Conservation (phyloP, 2,113 vertebrate species). For the Chloroceryle aenea region DNA sequence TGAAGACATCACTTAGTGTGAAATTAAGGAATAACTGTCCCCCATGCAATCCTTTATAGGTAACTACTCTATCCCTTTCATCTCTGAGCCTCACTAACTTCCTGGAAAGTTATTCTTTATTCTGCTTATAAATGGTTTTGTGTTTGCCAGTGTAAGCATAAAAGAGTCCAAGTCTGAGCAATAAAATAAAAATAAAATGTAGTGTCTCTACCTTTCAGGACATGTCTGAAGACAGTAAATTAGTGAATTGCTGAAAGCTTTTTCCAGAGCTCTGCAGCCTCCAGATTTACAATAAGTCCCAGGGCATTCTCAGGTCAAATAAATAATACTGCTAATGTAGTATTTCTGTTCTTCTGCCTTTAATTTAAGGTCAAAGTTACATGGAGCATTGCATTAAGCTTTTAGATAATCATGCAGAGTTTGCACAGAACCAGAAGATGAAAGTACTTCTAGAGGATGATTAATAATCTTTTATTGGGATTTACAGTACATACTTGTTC, state of each 20-base stretch:
- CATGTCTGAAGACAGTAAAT: conserved; percentile 17
- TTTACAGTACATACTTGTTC: neutral
- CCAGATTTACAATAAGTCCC: neutral
- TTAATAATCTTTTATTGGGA: neutral
- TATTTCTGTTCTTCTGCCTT: neutral
- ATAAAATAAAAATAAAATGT: neutral
- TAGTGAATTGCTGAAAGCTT: conserved; percentile 16
- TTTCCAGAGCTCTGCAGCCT: neutral
- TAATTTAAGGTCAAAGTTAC: neutral
- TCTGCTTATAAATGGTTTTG: neutral
- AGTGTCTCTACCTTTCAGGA: neutral
- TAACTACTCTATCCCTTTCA: neutral
- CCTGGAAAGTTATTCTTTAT: conserved; percentile 8
- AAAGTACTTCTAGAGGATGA: neutral
- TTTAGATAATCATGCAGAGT: neutral
- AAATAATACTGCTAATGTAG: neutral
- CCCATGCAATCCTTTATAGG: neutral
- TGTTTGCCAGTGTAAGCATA: neutral
- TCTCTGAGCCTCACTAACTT: neutral
- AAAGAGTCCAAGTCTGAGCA: neutral
- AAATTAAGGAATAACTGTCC: neutral
- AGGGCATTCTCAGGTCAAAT: neutral
- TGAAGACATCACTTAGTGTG: neutral
- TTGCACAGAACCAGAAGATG: neutral
- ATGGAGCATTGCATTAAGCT: neutral